Percentiles rank a stretch among this genome's conserved stretches.
Evolutionary conservation across 2,113 vertebrate species (phyloP).

Genomic region (Arvicanthis niloticus): DNA sequence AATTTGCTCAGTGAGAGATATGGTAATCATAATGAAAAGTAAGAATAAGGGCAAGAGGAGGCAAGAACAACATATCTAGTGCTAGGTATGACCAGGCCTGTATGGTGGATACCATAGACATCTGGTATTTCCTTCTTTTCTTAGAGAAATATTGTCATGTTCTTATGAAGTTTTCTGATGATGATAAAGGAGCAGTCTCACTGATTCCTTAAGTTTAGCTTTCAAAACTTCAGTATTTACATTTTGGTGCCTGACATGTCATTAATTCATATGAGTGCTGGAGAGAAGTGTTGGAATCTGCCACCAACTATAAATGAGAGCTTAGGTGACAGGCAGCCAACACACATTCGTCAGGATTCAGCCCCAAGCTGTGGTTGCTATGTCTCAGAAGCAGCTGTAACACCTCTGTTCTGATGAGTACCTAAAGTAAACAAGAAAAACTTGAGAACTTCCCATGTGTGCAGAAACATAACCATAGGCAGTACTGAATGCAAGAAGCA

Average conservation of each 20-base stretch:
- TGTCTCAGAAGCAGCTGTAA: conserved; percentile 46
- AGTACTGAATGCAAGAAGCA: not conserved
- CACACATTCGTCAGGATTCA: not conserved
- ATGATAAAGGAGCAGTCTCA: conserved; percentile 19
- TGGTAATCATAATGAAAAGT: not conserved
- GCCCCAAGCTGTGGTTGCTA: not conserved
- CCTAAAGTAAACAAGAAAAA: conserved; percentile 40
- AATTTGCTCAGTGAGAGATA: not conserved
- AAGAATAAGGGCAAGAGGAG: not conserved
- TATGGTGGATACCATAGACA: not conserved
- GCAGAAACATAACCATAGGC: conserved; percentile 25
- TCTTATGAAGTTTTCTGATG: not conserved
- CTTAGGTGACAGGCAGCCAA: conserved; percentile 19
- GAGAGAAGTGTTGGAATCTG: not conserved
- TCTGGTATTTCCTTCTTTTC: not conserved
- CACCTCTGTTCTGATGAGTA: conserved; percentile 34
- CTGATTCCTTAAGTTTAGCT: conserved; percentile 34
- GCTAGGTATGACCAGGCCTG: not conserved
- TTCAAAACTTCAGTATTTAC: conserved; percentile 45
- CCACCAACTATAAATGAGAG: conserved; percentile 5
- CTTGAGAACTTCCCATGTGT: not conserved
- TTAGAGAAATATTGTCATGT: not conserved
- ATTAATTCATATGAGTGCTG: conserved; percentile 51
- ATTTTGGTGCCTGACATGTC: conserved; percentile 6
- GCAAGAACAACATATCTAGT: not conserved